phyloP scores from a whole-genome alignment of 2,797 vertebrate genomes.

The Scomberomorus guttatus region DNA sequence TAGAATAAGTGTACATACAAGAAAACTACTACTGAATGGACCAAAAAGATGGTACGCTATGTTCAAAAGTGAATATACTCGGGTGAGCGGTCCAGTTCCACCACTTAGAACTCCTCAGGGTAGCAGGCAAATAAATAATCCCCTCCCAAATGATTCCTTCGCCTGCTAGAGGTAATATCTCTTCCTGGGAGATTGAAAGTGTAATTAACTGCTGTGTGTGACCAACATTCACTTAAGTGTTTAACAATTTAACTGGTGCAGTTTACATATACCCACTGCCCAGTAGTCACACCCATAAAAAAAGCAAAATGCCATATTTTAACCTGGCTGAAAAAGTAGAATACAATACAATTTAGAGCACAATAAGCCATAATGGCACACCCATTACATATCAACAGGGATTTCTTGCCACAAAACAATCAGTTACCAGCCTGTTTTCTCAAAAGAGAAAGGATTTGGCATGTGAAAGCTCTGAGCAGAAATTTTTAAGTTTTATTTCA shows the following conservation, averaged over 20 bases:
- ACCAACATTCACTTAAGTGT: conserved; percentile 50
- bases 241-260: conserved; percentile 28
- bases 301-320: not conserved
- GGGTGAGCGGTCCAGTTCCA: conserved; percentile 8
- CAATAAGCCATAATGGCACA: conserved; percentile 1
- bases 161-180: conserved; percentile 47
- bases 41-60: conserved; percentile 2
- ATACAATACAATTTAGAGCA: not conserved
- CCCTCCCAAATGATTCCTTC: conserved; percentile 44
- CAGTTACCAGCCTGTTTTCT: conserved; percentile 47
- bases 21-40: not conserved
- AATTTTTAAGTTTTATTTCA: conserved; percentile 64
- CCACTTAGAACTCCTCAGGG: conserved; percentile 28
- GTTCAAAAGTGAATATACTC: conserved; percentile 6
- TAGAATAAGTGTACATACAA: not conserved
- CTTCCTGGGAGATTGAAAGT: conserved; percentile 51
- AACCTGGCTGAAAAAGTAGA: not conserved
- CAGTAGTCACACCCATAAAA: not conserved
- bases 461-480: conserved; percentile 42
- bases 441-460: conserved; percentile 45
- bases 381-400: not conserved
- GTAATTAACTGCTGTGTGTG: conserved; percentile 63
- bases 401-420: conserved; percentile 48
- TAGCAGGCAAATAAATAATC: conserved; percentile 64
- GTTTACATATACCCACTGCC: conserved; percentile 16